Evolutionary conservation across 2,888 invertebrate genomes (phyloP).

Genomic region (Clunio marinus): DNA sequence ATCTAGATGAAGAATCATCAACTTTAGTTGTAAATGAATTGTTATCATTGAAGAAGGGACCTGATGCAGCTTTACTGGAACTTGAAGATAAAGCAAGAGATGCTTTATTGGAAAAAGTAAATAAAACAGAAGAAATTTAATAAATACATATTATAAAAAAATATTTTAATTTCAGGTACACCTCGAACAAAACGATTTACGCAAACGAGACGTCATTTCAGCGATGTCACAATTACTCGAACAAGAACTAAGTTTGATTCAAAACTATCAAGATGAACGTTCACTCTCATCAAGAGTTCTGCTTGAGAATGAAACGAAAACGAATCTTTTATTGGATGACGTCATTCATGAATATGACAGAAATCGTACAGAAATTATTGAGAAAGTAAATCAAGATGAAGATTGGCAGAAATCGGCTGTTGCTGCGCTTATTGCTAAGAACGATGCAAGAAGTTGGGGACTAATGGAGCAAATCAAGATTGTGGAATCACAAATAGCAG

Average conservation of each 20-base stretch:
- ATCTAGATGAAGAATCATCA: constrained; percentile 61
- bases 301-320: constrained; percentile 63
- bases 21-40: constrained; percentile 64
- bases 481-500: constrained; percentile 67
- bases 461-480: constrained; percentile 69
- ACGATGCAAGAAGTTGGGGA: constrained; percentile 72
- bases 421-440: constrained; percentile 64
- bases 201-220: constrained; percentile 63
- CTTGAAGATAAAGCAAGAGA: constrained; percentile 66
- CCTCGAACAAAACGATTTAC: constrained; percentile 53
- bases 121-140: constrained; percentile 52
- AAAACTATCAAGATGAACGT: constrained; percentile 59
- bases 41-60: constrained; percentile 56
- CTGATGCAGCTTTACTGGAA: constrained; percentile 61
- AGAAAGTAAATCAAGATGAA: constrained; percentile 62
- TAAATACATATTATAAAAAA: neutral
- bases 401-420: constrained; percentile 70
- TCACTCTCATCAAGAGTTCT: constrained; percentile 58
- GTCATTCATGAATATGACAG: constrained; percentile 61
- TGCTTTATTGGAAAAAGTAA: constrained; percentile 56
- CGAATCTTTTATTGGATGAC: constrained; percentile 57
- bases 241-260: constrained; percentile 61
- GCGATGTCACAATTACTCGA: constrained; percentile 67
- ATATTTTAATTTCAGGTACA: constrained; percentile 43
- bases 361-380: constrained; percentile 58